Base-by-base conservation (phyloP, 2,797 vertebrate species). In the Sternarchorhynchus goeldii region DNA sequence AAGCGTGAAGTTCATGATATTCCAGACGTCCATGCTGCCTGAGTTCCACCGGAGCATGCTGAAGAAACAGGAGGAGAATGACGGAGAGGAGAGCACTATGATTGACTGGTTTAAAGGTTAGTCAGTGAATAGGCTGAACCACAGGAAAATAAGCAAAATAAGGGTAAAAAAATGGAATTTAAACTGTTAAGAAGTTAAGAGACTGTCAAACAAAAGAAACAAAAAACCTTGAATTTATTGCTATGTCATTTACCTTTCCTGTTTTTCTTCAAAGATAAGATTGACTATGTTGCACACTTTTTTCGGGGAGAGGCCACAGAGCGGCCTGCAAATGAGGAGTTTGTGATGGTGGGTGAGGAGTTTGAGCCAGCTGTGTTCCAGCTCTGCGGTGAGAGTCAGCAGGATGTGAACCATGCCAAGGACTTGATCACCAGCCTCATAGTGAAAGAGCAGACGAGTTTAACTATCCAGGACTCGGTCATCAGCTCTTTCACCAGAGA, bases 1-100 rank as follows among this genome's bases (percentile, higher is more conserved):
- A 78, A 89, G 66, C 16, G 88, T 97, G 78, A 96, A 94, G 90
- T 94, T 96, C 0, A 73, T 96, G 55, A 89, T 97, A 83, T 95
- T 97, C 88, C 93, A 95, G 87, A 16, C 84, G 0, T 1, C 20
- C n/a, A 91, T 98, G 90, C 60, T 95, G 25, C 0, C 17, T 0
- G 86, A 92, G 0, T 98, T 98, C 69, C 90, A 92, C 20, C 70
- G 36, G 60, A 92, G 87, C 86, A 94, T 98, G 95, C 92, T 88
- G 85, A 93, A 73, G 81, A 93, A 80, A 82, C 83, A 90, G 86
- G 75, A 86, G 0, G 34, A 84, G 59, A 60, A 12, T 0, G 10
- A 82, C 72, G 56, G 83, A n/a, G 56, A 81, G 32, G 60, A 29
- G 0, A 86, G 75, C 80, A 10, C 59, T 5, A 0, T 88, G 3